Evolutionary conservation across 2,888 invertebrate genomes (phyloP).

Genomic region (Muschampia plurimacula): DNA sequence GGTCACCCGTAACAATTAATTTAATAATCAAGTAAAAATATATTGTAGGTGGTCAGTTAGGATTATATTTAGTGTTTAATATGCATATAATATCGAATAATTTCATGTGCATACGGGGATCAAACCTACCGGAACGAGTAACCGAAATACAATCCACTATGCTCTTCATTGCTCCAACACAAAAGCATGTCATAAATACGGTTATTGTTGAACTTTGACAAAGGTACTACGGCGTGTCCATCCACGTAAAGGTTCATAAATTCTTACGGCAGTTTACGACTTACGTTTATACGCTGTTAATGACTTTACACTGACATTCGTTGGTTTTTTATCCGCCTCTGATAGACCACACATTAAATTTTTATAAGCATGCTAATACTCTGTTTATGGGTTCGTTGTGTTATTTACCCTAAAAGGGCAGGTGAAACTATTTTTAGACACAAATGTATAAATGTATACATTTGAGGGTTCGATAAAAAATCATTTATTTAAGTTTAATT

Average conservation of each 20-base stretch:
- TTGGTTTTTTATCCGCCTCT: constrained; percentile 22
- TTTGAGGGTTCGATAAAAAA: background rate
- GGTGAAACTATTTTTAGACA: constrained; percentile 20
- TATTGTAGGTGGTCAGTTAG: too few relatives aligned
- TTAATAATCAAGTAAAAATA: too few relatives aligned
- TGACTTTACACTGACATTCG: constrained; percentile 24
- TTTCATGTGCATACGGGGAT: too few relatives aligned
- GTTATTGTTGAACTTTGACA: constrained; percentile 27
- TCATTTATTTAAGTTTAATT: too few relatives aligned
- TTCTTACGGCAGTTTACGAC: constrained; percentile 34
- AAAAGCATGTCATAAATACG: constrained; percentile 10
- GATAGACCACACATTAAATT: constrained; percentile 38
- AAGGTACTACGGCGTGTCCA: constrained; percentile 21
- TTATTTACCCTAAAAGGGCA: constrained; percentile 12
- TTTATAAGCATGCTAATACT: constrained; percentile 35
- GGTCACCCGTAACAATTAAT: too few relatives aligned
- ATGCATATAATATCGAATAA: too few relatives aligned
- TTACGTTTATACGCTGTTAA: constrained; percentile 36
- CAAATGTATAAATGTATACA: too few relatives aligned
- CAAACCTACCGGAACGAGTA: too few relatives aligned
- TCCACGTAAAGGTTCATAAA: constrained; percentile 30
- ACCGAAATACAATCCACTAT: too few relatives aligned
- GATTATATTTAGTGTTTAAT: too few relatives aligned
- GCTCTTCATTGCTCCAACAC: too few relatives aligned
- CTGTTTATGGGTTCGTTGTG: constrained; percentile 33